Conservation (phyloP, 2,797 vertebrate species). For the Crocidura indochinensis region DNA sequence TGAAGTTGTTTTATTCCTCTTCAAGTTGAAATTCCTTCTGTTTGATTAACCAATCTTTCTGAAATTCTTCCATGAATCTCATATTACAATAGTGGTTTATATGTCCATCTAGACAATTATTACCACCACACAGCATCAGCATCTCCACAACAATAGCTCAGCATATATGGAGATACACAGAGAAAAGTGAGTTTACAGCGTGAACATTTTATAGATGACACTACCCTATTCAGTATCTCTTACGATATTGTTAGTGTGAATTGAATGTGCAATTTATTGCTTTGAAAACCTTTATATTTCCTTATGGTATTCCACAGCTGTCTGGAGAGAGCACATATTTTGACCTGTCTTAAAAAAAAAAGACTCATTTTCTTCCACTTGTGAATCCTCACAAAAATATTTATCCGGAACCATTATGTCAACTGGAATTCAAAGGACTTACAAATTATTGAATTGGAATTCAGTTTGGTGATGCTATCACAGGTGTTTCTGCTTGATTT, state of each 20-base stretch:
- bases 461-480: background rate
- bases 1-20: background rate
- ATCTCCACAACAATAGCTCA: background rate
- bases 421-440: background rate
- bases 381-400: conserved; percentile 41
- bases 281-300: conserved; percentile 58
- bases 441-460: conserved; percentile 64
- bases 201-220: background rate
- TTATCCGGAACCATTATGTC: background rate
- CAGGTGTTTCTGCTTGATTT: conserved; percentile 42
- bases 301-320: conserved; percentile 45
- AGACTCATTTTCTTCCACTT: conserved; percentile 63
- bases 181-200: background rate
- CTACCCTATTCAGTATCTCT: background rate
- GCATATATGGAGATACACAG: background rate
- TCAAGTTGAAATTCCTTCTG: background rate
- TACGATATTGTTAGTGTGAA: background rate
- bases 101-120: background rate
- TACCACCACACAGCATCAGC: no score
- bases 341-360: conserved; percentile 64
- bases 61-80: background rate
- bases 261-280: background rate
- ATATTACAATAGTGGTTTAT: no score
- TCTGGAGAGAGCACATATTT: conserved; percentile 38
- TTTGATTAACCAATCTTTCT: background rate